phyloP scores from a whole-genome alignment of 2,113 vertebrate species.

The Anhinga anhinga region DNA sequence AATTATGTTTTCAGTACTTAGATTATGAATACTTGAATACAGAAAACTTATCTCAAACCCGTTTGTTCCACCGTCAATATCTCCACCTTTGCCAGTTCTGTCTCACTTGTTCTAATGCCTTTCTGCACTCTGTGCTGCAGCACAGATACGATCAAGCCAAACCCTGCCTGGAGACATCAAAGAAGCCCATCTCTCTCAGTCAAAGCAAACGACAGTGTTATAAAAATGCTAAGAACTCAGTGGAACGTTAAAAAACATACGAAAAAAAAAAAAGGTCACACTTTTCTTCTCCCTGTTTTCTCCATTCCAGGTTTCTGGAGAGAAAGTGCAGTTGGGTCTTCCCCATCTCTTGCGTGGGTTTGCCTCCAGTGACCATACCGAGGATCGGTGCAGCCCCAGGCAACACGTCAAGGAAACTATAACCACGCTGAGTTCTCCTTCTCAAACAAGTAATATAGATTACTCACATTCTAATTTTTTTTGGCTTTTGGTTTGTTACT shows the following conservation, averaged over 20 bases:
- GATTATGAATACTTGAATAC: not conserved
- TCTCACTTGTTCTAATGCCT: not conserved
- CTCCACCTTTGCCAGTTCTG: not conserved
- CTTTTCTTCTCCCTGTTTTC: not conserved
- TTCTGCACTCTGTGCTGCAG: not conserved
- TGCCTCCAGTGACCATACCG: not conserved
- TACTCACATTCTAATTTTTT: not conserved
- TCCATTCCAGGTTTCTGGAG: not conserved
- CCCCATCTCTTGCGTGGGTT: not conserved
- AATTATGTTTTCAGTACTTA: not conserved
- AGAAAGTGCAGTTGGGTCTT: not conserved
- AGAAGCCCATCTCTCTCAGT: not conserved
- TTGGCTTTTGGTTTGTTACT: not conserved
- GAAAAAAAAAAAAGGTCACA: no score
- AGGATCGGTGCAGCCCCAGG: not conserved
- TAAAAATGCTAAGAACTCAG: not conserved
- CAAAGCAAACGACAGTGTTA: not conserved
- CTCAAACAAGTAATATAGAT: not conserved
- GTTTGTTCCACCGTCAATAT: not conserved
- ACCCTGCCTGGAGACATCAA: slow-evolving; percentile 39
- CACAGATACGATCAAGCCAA: not conserved
- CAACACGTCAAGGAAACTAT: not conserved
- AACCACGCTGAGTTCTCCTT: not conserved
- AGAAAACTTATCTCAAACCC: not conserved
- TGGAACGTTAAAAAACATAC: not conserved